These are phyloP conservation scores for Lepidostoma basale DNA, from an alignment of 1,140 invertebrate genomes.

Conservation along the genomic window DNA sequence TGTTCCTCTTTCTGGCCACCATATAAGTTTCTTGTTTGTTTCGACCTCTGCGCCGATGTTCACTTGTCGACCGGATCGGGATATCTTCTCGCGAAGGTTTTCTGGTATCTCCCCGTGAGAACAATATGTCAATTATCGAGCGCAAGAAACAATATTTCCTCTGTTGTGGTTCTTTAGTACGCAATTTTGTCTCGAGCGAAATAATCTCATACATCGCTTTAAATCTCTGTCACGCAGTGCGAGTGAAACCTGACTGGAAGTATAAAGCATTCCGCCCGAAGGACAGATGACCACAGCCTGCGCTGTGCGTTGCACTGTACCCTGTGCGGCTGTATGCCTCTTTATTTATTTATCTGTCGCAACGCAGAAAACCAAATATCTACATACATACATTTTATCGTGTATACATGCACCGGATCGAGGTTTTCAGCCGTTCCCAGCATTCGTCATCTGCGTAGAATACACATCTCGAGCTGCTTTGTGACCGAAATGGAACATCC, in stretches of 20 bases:
- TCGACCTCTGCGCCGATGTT: background rate
- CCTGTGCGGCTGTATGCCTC: background rate
- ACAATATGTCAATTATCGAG: too few relatives aligned
- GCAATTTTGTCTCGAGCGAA: too few relatives aligned
- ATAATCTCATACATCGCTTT: too few relatives aligned
- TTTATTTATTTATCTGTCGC: conserved; percentile 14
- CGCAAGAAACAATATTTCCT: too few relatives aligned
- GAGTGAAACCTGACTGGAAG: background rate
- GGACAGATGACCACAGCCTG: background rate
- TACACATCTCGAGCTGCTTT: background rate
- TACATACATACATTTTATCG: too few relatives aligned
- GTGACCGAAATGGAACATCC: conserved; percentile 12
- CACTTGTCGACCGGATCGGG: background rate
- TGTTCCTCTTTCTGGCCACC: conserved; percentile 26
- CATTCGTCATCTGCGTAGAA: background rate
- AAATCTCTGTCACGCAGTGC: too few relatives aligned
- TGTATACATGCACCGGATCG: too few relatives aligned
- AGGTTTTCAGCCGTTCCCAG: background rate
- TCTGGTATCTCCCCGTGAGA: background rate
- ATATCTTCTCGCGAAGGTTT: conserved; percentile 2
- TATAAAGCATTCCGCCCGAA: background rate
- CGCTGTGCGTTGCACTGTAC: background rate
- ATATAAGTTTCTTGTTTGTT: conserved; percentile 18
- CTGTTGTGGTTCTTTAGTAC: too few relatives aligned
- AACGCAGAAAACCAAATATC: background rate